Conservation (phyloP, 2,888 invertebrate genomes). For the Peribatodes rhomboidaria region DNA sequence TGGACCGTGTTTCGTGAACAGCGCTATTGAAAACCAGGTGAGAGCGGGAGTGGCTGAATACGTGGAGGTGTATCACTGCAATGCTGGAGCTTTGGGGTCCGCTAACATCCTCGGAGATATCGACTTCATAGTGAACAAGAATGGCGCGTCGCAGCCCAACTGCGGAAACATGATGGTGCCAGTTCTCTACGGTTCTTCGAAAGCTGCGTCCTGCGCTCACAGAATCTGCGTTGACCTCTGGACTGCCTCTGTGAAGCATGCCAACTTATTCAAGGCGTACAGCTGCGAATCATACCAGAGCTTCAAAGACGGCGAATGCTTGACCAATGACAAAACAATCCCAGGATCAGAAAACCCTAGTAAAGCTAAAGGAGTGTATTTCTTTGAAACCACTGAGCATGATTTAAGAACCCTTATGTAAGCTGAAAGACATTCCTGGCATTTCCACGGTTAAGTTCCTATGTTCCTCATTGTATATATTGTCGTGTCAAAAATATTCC, state of each 20-base stretch:
- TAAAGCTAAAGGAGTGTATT: conserved; percentile 72
- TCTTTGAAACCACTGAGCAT: conserved; percentile 70
- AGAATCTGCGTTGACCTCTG: conserved; percentile 72
- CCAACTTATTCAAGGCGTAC: conserved; percentile 67
- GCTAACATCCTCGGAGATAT: conserved; percentile 82
- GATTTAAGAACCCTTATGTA: conserved; percentile 41
- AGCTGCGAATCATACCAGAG: conserved; percentile 71
- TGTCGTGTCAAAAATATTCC: conserved; percentile 1
- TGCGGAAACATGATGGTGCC: conserved; percentile 76
- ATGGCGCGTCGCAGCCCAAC: conserved; percentile 85
- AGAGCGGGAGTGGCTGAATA: conserved; percentile 85
- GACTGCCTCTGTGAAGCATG: conserved; percentile 70
- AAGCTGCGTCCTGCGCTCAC: conserved; percentile 77
- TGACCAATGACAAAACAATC: conserved; percentile 56
- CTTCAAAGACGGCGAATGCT: conserved; percentile 67
- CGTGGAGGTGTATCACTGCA: conserved; percentile 88
- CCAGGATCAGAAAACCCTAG: conserved; percentile 79
- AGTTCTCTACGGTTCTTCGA: conserved; percentile 69
- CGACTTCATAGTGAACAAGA: conserved; percentile 88
- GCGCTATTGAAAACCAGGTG: conserved; percentile 75
- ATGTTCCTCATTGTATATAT: conserved; percentile 2
- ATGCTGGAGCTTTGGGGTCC: conserved; percentile 83
- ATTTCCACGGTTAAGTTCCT: conserved; percentile 15
- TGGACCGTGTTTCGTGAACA: conserved; percentile 78
- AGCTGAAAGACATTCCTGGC: conserved; percentile 6